Conservation (phyloP, 2,888 invertebrate species). For the Chloroclysta siterata region DNA sequence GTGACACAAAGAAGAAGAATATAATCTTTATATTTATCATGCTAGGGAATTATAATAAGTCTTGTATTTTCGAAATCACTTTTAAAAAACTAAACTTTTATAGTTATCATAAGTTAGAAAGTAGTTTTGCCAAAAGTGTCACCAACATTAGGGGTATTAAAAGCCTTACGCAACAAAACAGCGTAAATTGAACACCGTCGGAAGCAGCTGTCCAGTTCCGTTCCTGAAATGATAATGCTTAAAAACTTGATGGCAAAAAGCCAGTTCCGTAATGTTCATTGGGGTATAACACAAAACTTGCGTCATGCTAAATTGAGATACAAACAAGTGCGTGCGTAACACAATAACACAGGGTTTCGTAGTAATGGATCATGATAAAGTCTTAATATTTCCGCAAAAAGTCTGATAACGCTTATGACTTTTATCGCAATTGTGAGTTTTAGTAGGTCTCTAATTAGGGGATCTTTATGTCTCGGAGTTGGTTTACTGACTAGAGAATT, state of each 20-base stretch:
- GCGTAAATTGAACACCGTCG: constrained; percentile 41
- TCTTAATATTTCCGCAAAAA: background rate
- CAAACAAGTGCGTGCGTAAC: background rate
- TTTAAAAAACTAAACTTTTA: background rate
- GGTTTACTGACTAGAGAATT: too few relatives aligned
- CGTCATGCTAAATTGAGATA: constrained; percentile 36
- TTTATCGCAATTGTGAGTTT: too few relatives aligned
- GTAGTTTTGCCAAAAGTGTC: constrained; percentile 33
- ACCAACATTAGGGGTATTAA: constrained; percentile 34
- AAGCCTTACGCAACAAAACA: constrained; percentile 28
- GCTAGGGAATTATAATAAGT: too few relatives aligned
- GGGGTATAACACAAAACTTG: constrained; percentile 51
- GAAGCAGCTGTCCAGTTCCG: constrained; percentile 45
- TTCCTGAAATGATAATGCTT: constrained; percentile 51
- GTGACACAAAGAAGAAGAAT: too few relatives aligned
- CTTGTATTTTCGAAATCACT: background rate
- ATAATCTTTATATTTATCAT: too few relatives aligned
- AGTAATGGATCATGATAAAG: background rate
- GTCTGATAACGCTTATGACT: background rate
- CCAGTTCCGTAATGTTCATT: constrained; percentile 49
- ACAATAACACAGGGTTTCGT: background rate
- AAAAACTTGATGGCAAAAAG: constrained; percentile 51
- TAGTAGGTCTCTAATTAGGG: too few relatives aligned
- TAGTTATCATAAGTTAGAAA: constrained; percentile 3
- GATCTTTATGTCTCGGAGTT: too few relatives aligned